Evolutionary conservation across 2,888 invertebrate species (phyloP).

Genomic region (Drosophila subsilvestris): DNA sequence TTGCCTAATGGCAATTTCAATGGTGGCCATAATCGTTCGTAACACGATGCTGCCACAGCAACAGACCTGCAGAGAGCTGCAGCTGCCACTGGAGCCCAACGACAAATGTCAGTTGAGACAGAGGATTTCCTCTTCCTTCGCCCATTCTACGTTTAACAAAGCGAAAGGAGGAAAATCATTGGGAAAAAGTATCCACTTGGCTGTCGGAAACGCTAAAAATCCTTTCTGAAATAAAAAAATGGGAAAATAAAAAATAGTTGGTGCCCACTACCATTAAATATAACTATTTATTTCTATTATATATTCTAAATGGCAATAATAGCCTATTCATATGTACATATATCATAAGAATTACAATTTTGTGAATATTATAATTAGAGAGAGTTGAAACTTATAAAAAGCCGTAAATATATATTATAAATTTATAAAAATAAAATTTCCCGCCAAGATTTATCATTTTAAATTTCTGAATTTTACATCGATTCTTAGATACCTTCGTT

Average conservation of each 20-base stretch:
- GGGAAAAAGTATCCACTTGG: neutral
- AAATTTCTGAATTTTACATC: too few species aligned
- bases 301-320: too few species aligned
- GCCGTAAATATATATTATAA: too few species aligned
- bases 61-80: neutral
- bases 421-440: too few species aligned
- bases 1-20: neutral
- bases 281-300: neutral
- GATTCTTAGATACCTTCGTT: too few species aligned
- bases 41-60: neutral
- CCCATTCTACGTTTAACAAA: neutral
- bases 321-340: too few species aligned
- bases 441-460: too few species aligned
- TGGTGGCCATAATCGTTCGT: neutral
- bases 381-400: too few species aligned
- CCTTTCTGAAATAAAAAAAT: neutral
- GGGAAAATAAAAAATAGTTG: neutral
- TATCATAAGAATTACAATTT: too few species aligned
- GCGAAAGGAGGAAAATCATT: neutral
- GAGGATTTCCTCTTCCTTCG: neutral
- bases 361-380: too few species aligned
- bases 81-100: neutral
- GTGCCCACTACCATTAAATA: neutral
- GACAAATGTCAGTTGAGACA: constrained; percentile 5
- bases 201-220: neutral